These are phyloP conservation scores for Pseudomyrmex concolor DNA, from an alignment of 1,140 invertebrate species.

Conservation along the genomic window DNA sequence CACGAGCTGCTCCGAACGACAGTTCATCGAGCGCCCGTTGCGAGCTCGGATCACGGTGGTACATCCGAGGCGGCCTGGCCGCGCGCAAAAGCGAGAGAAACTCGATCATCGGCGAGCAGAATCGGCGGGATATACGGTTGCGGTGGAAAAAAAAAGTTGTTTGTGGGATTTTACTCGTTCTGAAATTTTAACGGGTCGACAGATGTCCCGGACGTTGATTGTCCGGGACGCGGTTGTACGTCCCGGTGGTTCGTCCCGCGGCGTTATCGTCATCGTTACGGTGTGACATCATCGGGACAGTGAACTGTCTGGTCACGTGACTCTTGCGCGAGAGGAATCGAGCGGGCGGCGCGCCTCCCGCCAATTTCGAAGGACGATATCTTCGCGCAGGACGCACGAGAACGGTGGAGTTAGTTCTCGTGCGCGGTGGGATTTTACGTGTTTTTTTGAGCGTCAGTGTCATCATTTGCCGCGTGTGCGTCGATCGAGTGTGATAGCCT, in stretches of 20 bases:
- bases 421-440: constrained; percentile 21
- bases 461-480: constrained; percentile 66
- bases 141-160: background rate
- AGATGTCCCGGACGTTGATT: background rate
- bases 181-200: background rate
- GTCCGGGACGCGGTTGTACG: background rate
- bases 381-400: constrained; percentile 4
- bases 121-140: background rate
- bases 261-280: background rate
- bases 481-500: constrained; percentile 71
- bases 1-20: constrained; percentile 78
- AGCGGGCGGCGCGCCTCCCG: background rate
- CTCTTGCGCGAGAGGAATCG: constrained; percentile 14
- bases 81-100: constrained; percentile 25
- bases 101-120: background rate
- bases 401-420: constrained; percentile 29
- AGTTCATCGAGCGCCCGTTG: constrained; percentile 80
- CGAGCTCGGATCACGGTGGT: constrained; percentile 77
- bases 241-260: background rate
- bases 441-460: constrained; percentile 34
- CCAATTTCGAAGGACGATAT: constrained; percentile 1
- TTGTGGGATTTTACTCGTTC: background rate
- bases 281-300: constrained; percentile 14
- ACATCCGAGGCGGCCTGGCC: constrained; percentile 54
- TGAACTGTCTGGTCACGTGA: constrained; percentile 46